Evolutionary conservation across 1,140 invertebrate species (phyloP).

Genomic region (Sarcophaga peregrina): DNA sequence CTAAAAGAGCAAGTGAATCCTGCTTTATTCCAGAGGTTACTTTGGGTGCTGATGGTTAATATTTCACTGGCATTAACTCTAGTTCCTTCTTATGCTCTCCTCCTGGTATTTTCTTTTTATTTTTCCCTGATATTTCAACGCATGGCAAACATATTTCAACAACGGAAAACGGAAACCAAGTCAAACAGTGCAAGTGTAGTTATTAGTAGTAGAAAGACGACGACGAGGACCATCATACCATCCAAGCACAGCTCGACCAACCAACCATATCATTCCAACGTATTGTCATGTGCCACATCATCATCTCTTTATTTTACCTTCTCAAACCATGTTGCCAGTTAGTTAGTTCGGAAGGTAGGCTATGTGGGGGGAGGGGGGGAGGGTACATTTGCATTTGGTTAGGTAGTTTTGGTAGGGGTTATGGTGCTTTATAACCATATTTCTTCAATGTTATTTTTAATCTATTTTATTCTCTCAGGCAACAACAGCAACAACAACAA

Average conservation of each 20-base stretch:
- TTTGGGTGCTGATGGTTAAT: background rate
- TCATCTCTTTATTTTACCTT: constrained; percentile 9
- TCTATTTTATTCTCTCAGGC: constrained; percentile 21
- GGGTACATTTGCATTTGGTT: background rate
- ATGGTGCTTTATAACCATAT: constrained; percentile 3
- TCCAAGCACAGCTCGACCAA: background rate
- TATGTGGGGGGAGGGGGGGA: background rate
- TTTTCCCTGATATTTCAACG: background rate
- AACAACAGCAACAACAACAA: background rate
- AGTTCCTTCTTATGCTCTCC: background rate
- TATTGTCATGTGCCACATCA: background rate
- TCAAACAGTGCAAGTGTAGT: background rate
- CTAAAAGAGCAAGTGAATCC: background rate
- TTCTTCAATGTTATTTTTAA: constrained; percentile 25
- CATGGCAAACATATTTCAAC: constrained; percentile 15
- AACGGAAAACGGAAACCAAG: constrained; percentile 20
- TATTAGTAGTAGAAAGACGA: background rate
- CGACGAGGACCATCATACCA: background rate
- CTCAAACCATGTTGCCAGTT: background rate
- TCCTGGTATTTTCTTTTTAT: no score
- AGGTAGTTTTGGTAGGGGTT: background rate
- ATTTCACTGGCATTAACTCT: constrained; percentile 2
- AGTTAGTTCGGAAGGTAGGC: no score
- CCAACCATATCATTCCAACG: background rate
- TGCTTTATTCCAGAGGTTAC: background rate